A percentile compares a stretch with the other conserved stretches of the same genome.
Conservation (phyloP, 2,888 invertebrate species). For the Aphodius granarius region DNA sequence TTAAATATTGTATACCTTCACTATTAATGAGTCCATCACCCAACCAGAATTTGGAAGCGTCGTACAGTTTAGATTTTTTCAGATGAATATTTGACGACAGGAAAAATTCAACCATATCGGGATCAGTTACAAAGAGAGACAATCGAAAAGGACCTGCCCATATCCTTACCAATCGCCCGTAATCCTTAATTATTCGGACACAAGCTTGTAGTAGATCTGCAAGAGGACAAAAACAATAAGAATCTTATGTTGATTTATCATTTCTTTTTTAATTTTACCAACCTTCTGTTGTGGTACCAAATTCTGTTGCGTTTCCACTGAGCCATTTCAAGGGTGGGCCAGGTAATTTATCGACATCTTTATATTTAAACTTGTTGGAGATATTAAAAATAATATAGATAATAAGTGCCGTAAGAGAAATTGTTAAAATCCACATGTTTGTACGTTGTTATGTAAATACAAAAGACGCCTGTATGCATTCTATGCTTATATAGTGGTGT, state of each 20-base stretch:
- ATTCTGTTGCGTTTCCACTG: constrained; percentile 29
- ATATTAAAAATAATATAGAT: not conserved
- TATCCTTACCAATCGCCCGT: constrained; percentile 32
- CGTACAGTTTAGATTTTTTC: constrained; percentile 33
- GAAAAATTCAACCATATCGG: constrained; percentile 31
- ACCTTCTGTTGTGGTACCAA: constrained; percentile 26
- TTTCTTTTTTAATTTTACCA: not conserved
- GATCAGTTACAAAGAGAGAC: constrained; percentile 32
- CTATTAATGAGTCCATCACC: constrained; percentile 34
- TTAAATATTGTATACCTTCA: constrained; percentile 21
- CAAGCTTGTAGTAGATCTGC: constrained; percentile 19
- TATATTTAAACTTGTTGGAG: constrained; percentile 13
- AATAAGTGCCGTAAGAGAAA: not conserved
- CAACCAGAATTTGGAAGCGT: constrained; percentile 33
- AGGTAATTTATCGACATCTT: constrained; percentile 23
- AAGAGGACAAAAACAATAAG: not conserved
- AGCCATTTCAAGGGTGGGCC: constrained; percentile 25
- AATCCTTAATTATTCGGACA: constrained; percentile 17
- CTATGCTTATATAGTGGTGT: no score
- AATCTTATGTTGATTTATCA: not conserved
- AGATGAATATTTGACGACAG: constrained; percentile 33
- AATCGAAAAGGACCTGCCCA: constrained; percentile 27
- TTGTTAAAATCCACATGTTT: not conserved
- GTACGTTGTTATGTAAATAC: not conserved
- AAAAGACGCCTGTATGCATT: no score